Evolutionary conservation across 1,140 invertebrate genomes (phyloP).

Genomic region (Brachionus manjavacas): DNA sequence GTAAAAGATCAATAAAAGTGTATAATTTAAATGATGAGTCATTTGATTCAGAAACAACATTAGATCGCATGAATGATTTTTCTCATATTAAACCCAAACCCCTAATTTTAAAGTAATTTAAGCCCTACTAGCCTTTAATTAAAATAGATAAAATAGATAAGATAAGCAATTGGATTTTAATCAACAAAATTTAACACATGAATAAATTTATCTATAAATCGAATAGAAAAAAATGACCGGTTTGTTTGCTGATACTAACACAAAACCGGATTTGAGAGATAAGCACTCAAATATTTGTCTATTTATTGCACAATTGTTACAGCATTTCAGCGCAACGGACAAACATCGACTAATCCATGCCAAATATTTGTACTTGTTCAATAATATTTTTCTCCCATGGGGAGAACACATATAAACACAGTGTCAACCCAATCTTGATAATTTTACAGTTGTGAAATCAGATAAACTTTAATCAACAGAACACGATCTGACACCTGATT

Average conservation of each 20-base stretch:
- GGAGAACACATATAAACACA: background rate
- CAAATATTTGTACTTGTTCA: background rate
- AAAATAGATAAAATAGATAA: background rate
- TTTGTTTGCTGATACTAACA: background rate
- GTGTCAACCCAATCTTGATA: background rate
- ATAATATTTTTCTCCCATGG: background rate
- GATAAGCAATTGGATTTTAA: background rate
- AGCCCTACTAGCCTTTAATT: background rate
- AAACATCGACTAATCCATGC: background rate
- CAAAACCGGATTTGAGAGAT: background rate
- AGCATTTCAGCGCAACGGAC: background rate
- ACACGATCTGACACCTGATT: background rate
- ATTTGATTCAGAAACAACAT: background rate
- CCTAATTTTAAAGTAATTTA: background rate
- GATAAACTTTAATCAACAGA: background rate
- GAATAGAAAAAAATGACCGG: background rate
- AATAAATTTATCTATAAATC: background rate
- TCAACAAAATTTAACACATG: background rate
- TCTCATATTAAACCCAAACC: background rate
- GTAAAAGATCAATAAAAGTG: background rate
- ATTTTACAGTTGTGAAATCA: background rate
- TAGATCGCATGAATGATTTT: background rate
- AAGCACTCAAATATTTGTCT: constrained; percentile 2
- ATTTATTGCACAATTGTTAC: background rate
- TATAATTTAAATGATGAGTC: background rate